Evolutionary conservation across 2,797 vertebrate genomes (phyloP).

Genomic region (Xenopus petersii): DNA sequence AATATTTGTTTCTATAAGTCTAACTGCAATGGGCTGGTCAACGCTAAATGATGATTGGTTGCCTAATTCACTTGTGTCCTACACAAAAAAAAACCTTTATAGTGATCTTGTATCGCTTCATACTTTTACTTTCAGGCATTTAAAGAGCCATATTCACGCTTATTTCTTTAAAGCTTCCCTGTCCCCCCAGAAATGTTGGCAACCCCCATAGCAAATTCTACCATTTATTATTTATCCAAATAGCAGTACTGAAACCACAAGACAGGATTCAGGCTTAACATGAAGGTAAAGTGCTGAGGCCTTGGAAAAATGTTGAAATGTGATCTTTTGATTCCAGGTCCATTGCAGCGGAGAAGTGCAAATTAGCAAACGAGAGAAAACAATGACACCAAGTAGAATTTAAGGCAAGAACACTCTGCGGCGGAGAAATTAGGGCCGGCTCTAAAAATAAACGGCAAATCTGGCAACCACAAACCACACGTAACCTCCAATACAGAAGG

Average conservation of each 20-base stretch:
- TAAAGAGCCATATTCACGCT: no score
- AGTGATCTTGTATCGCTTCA: no score
- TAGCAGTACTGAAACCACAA: background rate
- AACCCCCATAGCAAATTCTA: no score
- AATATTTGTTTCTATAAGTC: no score
- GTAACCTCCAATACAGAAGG: background rate
- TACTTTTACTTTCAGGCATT: no score
- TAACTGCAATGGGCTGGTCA: no score
- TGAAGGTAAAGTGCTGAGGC: background rate
- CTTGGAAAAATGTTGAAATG: background rate
- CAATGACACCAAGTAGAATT: background rate
- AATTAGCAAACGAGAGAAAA: conserved; percentile 1
- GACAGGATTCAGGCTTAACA: background rate
- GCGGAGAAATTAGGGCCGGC: background rate
- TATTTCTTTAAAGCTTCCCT: no score
- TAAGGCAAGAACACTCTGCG: background rate
- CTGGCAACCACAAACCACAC: conserved; percentile 21
- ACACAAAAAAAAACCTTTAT: no score
- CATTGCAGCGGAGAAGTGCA: background rate
- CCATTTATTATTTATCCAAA: background rate
- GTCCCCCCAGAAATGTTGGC: no score
- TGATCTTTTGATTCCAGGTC: background rate
- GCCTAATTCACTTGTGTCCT: no score
- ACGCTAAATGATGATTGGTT: no score
- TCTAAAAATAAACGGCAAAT: conserved; percentile 17